Percentiles rank a stretch among this genome's conserved stretches.
phyloP scores from a whole-genome alignment of 2,113 vertebrate genomes.

The Carassius gibelio region DNA sequence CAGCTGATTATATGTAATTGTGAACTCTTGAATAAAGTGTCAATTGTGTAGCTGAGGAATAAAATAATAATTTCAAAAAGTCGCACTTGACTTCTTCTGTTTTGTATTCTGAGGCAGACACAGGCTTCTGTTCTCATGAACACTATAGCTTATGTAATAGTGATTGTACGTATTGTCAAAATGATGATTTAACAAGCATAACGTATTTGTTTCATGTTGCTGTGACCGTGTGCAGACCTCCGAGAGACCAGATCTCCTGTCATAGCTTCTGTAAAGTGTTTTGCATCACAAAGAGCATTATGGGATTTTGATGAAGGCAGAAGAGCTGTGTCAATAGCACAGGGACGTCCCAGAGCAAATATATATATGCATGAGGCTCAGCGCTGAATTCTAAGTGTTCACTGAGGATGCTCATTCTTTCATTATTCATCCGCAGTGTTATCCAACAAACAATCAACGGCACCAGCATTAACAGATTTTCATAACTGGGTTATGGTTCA shows the following conservation, averaged over 20 bases:
- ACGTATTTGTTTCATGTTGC: neutral
- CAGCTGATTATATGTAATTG: too few relatives aligned
- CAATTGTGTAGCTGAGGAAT: neutral
- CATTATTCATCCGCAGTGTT: constrained; percentile 10
- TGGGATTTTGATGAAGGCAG: constrained; percentile 34
- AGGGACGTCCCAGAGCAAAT: constrained; percentile 33
- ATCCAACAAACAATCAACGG: neutral
- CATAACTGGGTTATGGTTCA: neutral
- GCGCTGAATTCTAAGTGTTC: constrained; percentile 22
- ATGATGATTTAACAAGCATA: constrained; percentile 15
- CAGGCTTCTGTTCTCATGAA: neutral
- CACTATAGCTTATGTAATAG: neutral
- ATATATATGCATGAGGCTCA: constrained; percentile 33
- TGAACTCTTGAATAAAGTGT: neutral
- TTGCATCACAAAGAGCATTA: constrained; percentile 39
- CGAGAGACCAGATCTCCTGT: neutral
- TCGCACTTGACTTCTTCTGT: neutral
- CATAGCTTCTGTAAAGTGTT: constrained; percentile 1
- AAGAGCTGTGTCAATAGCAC: constrained; percentile 38
- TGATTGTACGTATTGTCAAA: neutral
- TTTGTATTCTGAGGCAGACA: neutral
- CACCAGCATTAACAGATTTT: neutral
- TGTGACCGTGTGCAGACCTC: neutral
- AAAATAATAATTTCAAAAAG: neutral
- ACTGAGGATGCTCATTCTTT: neutral